Percentiles rank a stretch among this genome's conserved stretches.
phyloP scores from a whole-genome alignment of 2,888 invertebrate species.

The Amblyjoppa proteus region DNA sequence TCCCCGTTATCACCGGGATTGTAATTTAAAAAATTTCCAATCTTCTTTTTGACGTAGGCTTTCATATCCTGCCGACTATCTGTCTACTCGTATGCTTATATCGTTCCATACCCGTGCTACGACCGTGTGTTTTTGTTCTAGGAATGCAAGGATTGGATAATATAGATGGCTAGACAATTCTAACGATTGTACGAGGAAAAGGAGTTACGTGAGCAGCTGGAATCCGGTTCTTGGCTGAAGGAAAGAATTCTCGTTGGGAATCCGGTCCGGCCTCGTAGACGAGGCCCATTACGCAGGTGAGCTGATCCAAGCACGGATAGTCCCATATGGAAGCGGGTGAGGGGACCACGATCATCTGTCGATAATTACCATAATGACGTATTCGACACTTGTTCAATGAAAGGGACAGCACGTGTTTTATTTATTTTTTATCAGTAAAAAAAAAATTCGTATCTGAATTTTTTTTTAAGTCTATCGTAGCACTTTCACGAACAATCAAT shows the following conservation, averaged over 20 bases:
- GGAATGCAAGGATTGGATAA: conserved; percentile 27
- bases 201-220: conserved; percentile 67
- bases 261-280: conserved; percentile 70
- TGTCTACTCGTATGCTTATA: too few species aligned
- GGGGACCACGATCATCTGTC: conserved; percentile 73
- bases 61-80: too few species aligned
- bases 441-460: background rate
- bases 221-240: conserved; percentile 71
- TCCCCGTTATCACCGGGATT: background rate
- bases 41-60: too few species aligned
- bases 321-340: conserved; percentile 75
- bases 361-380: conserved; percentile 17
- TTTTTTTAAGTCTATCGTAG: too few species aligned
- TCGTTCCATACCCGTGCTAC: too few species aligned
- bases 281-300: conserved; percentile 66
- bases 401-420: background rate
- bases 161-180: background rate
- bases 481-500: background rate
- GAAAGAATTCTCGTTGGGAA: conserved; percentile 70
- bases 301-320: conserved; percentile 72
- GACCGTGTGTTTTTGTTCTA: background rate
- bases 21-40: background rate
- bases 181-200: conserved; percentile 30
- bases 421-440: background rate
- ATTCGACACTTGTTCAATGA: background rate